Base-by-base conservation (phyloP, 2,113 vertebrate genomes). In the Struthidea cinerea region DNA sequence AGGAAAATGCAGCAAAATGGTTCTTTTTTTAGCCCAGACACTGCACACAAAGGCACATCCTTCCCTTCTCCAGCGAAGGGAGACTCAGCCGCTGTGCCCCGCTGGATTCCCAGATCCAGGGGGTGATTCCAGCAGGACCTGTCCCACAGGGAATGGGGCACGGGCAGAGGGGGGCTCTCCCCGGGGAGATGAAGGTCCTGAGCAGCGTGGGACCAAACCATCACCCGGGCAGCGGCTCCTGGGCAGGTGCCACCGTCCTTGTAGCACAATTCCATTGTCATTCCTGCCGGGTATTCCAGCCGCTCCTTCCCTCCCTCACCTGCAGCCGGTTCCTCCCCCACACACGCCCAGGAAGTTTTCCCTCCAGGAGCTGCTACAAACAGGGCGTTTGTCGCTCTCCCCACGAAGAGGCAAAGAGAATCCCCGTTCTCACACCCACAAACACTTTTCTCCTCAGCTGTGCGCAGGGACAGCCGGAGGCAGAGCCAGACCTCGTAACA, bases 91-190 rank as follows among this genome's bases (percentile, higher is more conserved):
- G 1, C 3, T 35, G 23, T 42, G 71, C 28, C 9, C 37, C 2
- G 1, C 5, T 10, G 27, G 13, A 3, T 7, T 18, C 18, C 39
- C 39, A 0, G 7, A 2, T 1, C 41, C 47, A 3, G 2, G 41
- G 7, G 0, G 39, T 19, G 60, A 3, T 23, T 35, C 20, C 41
- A 3, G 5, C 21, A 4, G 52, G 42, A 30, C 9, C n/a, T 10
- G 28, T 7, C 16, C 42, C 64, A 2, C 17, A 2, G 1, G 17
- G 27, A 16, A 37, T 4, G 24, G 14, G 28, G 59, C 9, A 1
- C 1, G 9, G 1, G 39, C 1, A 19, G 21, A 26, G 61, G 19
- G n/a, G 24, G 23, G 13, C 9, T 13, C 42, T 39, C 28, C 4
- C 4, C 21, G 2, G 41, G 50, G 35, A 18, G 11, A 7, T 2